Evolutionary conservation across 2,888 invertebrate species (phyloP), one percentile per base, ranked within the genome.

Genomic region (Pammene aurita): DNA sequence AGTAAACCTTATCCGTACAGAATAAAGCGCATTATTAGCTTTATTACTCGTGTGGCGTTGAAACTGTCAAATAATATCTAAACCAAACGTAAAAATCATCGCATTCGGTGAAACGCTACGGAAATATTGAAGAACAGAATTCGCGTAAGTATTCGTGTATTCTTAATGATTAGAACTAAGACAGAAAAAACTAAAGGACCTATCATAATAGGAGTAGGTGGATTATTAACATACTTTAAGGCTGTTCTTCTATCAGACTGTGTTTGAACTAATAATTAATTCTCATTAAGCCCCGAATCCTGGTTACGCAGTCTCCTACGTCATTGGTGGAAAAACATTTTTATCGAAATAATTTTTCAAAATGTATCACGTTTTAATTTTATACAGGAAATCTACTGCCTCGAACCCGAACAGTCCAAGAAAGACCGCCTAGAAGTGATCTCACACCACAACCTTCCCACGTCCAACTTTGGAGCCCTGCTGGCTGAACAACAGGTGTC

Each of bases 321-420:
- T 38, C 7, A 6, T 7, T 48, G 16, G 16, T 48, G 48, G 16
- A 16, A 48, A 48, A 48, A 9, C 14, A 9, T 13, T 18, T 50
- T 2, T 13, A 26, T 18, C 5, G 5, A 9, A 38, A 5, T 9
- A 46, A 7, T 7, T 14, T 11, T 50, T 18, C 50, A 50, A 1
- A 26, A 18, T 50, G 10, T 50, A 50, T 10, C 4, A 44, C n/a
- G 10, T 34, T 54, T 6, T 2, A 9, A 42, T 34, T 66, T 41
- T 34, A 14, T 38, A 13, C 73, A 92, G 92, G 92, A 92, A 69
- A 84, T 92, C 62, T 92, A 89, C 79, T 83, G 87, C 61, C 78
- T 92, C 52, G 90, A 91, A 62, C 87, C 86, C 0, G 87, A 88
- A 55, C 75, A 79, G 0, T 75, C 78, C 0, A 76, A 82, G 1